Evolutionary conservation across 2,797 vertebrate species (phyloP).

Genomic region (Scleropages formosus): DNA sequence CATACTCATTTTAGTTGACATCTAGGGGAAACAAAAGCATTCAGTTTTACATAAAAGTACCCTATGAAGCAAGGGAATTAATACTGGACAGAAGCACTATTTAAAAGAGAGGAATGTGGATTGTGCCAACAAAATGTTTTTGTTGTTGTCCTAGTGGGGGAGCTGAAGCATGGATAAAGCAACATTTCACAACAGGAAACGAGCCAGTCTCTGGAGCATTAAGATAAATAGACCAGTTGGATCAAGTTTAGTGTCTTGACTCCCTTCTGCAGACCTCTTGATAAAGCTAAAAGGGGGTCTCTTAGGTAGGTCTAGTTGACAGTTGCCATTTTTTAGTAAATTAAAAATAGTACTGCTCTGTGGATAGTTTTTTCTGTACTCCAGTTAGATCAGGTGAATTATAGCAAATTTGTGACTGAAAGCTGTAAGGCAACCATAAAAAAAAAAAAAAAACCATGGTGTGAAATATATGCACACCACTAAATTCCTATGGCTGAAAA

Average conservation of each 20-base stretch:
- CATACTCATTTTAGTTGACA: constrained; percentile 25
- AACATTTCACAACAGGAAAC: constrained; percentile 55
- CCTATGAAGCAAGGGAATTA: constrained; percentile 8
- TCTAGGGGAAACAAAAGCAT: constrained; percentile 40
- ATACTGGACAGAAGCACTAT: constrained; percentile 52
- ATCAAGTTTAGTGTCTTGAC: constrained; percentile 48
- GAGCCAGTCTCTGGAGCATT: constrained; percentile 48
- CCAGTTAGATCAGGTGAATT: not conserved
- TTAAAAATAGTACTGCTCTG: not conserved
- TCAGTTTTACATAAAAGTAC: constrained; percentile 1
- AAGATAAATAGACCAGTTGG: constrained; percentile 57
- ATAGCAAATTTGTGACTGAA: not conserved
- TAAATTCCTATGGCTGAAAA: too few species aligned
- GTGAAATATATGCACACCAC: not conserved
- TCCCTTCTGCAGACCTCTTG: constrained; percentile 46
- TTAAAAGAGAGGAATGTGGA: constrained; percentile 45
- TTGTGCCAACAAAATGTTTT: constrained; percentile 31
- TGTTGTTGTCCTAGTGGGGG: constrained; percentile 1
- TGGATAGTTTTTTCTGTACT: not conserved
- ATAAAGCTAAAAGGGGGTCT: constrained; percentile 36
- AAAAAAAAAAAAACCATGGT: too few species aligned
- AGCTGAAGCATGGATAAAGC: constrained; percentile 43
- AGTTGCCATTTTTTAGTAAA: not conserved
- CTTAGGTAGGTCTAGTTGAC: not conserved
- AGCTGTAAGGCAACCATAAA: not conserved